These are phyloP conservation scores for Lutraria rhynchaena DNA, from an alignment of 1,140 invertebrate species.

Conservation along the genomic window DNA sequence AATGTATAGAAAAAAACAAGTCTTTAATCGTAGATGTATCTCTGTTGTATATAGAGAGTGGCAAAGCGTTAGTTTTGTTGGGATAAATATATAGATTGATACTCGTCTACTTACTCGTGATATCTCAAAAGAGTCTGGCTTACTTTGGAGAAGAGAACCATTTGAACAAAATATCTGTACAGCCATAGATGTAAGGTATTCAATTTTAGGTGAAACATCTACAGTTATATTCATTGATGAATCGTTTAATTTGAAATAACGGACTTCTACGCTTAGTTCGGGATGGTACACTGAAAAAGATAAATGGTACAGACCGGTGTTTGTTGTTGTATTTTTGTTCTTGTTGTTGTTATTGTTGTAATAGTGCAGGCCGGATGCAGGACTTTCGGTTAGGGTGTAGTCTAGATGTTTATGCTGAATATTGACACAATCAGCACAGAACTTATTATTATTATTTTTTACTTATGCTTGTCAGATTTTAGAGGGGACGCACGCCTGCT, in stretches of 20 bases:
- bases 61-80: no score
- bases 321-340: neutral
- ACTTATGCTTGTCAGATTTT: no score
- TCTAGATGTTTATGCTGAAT: no score
- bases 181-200: neutral
- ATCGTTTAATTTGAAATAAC: neutral
- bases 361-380: neutral
- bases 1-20: no score
- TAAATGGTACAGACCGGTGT: neutral
- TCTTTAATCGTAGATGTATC: no score
- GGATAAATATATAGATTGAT: no score
- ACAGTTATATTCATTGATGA: conserved; percentile 22
- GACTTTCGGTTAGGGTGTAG: neutral
- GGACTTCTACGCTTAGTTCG: neutral
- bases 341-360: neutral
- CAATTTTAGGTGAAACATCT: neutral
- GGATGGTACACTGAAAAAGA: conserved; percentile 39
- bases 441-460: no score
- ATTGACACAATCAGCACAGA: no score
- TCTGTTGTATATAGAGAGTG: no score
- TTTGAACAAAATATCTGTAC: neutral
- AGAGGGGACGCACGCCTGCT: no score
- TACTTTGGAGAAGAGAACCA: neutral
- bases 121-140: neutral
- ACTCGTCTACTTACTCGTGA: no score